These are phyloP conservation scores for Electrona antarctica DNA, from an alignment of 2,113 vertebrate genomes.

Conservation along the genomic window DNA sequence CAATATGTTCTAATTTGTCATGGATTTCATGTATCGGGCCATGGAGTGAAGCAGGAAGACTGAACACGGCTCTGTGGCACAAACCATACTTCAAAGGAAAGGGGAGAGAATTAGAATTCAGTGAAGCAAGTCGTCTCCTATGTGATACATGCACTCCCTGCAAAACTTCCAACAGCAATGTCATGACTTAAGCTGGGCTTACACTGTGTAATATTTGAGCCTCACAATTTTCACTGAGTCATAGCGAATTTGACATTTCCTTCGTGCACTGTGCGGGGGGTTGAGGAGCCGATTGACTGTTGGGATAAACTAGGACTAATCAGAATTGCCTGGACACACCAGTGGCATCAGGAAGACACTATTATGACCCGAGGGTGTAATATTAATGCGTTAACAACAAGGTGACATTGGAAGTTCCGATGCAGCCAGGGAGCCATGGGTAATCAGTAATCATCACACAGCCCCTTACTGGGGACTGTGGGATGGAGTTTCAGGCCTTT, in stretches of 20 bases:
- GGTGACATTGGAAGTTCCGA: too few species aligned
- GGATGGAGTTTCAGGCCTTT: too few species aligned
- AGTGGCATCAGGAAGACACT: too few species aligned
- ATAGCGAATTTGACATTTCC: too few species aligned
- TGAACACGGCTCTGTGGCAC: not conserved
- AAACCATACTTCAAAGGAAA: constrained; percentile 25
- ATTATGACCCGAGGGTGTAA: too few species aligned
- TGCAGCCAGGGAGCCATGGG: not conserved
- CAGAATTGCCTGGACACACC: too few species aligned
- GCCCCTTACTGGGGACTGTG: not conserved
- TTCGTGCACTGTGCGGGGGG: too few species aligned
- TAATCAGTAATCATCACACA: not conserved
- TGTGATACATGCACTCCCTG: constrained; percentile 18
- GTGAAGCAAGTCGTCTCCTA: not conserved
- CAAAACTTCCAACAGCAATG: constrained; percentile 11
- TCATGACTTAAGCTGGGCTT: not conserved
- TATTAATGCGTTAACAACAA: too few species aligned
- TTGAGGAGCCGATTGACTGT: too few species aligned
- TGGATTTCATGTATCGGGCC: constrained; percentile 8
- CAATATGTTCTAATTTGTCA: constrained; percentile 13
- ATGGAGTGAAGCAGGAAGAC: not conserved
- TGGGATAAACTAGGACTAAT: too few species aligned
- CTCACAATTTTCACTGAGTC: too few species aligned
- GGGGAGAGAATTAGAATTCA: not conserved
- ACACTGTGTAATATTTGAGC: not conserved